Conservation (phyloP, 2,113 vertebrate species). For the Myodes glareolus region DNA sequence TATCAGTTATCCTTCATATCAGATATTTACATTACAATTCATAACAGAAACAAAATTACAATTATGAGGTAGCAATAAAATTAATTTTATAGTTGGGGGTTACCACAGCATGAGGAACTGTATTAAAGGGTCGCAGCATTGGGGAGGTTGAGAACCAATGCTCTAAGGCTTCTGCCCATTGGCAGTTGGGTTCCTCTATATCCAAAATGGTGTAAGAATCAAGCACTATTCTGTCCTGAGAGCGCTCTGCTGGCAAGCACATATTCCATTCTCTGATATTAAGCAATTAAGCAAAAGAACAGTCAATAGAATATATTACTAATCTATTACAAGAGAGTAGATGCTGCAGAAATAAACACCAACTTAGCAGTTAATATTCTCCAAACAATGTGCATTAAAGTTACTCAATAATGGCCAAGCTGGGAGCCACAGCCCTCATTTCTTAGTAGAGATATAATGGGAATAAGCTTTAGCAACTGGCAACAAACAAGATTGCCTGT, state of each 20-base stretch:
- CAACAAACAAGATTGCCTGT: background rate
- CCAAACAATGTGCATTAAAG: constrained; percentile 2
- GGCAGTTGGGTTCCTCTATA: background rate
- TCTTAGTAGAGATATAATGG: background rate
- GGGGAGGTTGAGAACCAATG: background rate
- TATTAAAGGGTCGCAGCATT: background rate
- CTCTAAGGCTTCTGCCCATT: background rate
- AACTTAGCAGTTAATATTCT: background rate
- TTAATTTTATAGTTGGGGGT: background rate
- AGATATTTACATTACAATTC: background rate
- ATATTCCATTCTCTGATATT: background rate
- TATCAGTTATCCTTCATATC: background rate
- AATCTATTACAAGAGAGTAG: background rate
- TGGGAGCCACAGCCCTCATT: background rate
- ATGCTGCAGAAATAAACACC: background rate
- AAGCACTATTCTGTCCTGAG: background rate
- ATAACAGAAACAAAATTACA: background rate
- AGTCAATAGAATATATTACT: background rate
- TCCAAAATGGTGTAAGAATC: background rate
- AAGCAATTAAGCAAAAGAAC: background rate
- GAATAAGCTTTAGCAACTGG: background rate
- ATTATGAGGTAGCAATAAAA: background rate
- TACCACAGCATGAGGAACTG: background rate
- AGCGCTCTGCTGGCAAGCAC: background rate
- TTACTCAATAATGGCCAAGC: background rate